Conservation (phyloP, 1,140 invertebrate genomes). For the Coptotermes formosanus region DNA sequence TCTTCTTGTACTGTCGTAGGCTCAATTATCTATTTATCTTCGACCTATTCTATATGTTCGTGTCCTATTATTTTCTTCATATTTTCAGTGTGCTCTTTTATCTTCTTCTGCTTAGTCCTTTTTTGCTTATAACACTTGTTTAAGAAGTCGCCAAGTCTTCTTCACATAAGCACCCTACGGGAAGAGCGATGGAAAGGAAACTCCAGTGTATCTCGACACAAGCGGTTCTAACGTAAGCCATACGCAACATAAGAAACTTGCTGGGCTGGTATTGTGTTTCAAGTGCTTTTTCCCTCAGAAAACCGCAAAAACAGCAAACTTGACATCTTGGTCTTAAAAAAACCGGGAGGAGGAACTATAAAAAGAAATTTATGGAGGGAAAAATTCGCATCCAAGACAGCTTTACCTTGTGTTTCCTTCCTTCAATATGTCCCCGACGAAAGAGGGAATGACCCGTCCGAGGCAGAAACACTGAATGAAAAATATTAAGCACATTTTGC, state of each 20-base stretch:
- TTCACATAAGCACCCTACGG: not conserved
- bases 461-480: not conserved
- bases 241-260: not conserved
- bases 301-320: not conserved
- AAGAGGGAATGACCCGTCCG: not conserved
- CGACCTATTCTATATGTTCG: not conserved
- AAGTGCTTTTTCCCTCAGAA: not conserved
- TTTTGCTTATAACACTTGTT: not conserved
- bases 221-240: not conserved
- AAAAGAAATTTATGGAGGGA: not conserved
- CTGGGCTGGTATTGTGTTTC: not conserved
- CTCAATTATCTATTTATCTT: not conserved
- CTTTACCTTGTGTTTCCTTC: not conserved
- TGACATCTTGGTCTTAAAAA: not conserved
- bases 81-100: not conserved
- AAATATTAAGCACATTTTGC: not conserved
- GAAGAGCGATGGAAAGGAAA: not conserved
- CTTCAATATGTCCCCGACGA: not conserved
- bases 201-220: not conserved
- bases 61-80: not conserved
- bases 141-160: not conserved
- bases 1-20: not conserved
- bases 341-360: not conserved
- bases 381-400: not conserved
- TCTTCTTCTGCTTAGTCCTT: not conserved